phyloP scores from a whole-genome alignment of 30 jellyfish, hydroid and myxozoan genomes.

The Hydra vulgaris region DNA sequence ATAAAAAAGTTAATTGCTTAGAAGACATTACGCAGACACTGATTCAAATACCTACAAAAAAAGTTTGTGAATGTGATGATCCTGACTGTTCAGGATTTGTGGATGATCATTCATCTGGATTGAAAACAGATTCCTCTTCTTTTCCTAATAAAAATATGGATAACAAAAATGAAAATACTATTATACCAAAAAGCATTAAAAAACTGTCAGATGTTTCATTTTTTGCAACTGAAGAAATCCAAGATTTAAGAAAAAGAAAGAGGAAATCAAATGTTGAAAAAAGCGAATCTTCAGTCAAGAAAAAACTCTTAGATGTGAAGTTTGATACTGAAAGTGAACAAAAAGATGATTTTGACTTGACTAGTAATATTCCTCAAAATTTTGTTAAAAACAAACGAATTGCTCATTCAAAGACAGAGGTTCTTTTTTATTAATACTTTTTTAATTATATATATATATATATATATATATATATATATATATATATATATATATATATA shows the following conservation, averaged over 20 bases:
- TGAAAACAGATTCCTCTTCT: neutral
- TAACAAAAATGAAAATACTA: neutral
- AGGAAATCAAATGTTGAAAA: neutral
- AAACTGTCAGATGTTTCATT: constrained; percentile 9
- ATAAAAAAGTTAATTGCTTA: neutral
- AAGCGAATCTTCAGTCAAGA: neutral
- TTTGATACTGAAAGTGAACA: neutral
- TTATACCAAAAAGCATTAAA: neutral
- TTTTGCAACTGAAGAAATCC: neutral
- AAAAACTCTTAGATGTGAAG: neutral
- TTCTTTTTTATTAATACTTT: neutral
- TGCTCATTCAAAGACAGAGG: constrained; percentile 49
- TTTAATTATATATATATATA: neutral
- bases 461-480: too few relatives aligned
- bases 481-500: too few relatives aligned
- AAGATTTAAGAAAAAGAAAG: neutral
- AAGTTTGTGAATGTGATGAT: constrained; percentile 31
- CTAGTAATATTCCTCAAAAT: constrained; percentile 43
- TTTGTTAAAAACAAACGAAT: constrained; percentile 60
- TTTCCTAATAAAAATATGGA: neutral
- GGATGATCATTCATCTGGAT: neutral
- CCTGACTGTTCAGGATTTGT: constrained; percentile 32
- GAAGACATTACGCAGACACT: constrained; percentile 18
- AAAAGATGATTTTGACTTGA: neutral
- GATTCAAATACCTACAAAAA: constrained; percentile 7